A percentile compares a stretch with the other conserved stretches of the same genome.
These are phyloP conservation scores for Sciurus niger DNA, from an alignment of 2,113 vertebrate species.

Conservation along the genomic window DNA sequence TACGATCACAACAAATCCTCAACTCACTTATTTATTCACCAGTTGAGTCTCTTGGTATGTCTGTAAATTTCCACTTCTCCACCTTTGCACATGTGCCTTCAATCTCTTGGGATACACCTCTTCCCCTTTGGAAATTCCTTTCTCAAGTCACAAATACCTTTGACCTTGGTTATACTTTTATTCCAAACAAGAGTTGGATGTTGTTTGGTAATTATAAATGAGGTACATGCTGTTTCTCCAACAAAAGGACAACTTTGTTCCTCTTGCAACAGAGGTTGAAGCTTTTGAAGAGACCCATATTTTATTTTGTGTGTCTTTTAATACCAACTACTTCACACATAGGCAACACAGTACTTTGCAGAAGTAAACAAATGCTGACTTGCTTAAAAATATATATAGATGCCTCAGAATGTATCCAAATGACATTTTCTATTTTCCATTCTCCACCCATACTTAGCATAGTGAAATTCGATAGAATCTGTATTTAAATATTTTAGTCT, in stretches of 20 bases:
- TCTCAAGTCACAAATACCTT: slow-evolving; percentile 12
- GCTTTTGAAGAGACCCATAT: not conserved
- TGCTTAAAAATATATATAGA: slow-evolving; percentile 44
- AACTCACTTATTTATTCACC: slow-evolving; percentile 37
- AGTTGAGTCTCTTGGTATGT: not conserved
- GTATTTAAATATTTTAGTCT: slow-evolving; percentile 64
- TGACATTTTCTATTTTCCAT: slow-evolving; percentile 68
- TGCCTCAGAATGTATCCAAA: slow-evolving; percentile 51
- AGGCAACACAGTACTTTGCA: slow-evolving; percentile 25
- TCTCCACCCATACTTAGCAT: slow-evolving; percentile 63
- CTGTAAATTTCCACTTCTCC: slow-evolving; percentile 1
- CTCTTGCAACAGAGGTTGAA: slow-evolving; percentile 35
- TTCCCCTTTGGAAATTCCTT: slow-evolving; percentile 44
- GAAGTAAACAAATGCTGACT: slow-evolving; percentile 65
- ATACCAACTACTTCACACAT: not conserved
- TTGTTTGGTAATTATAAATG: slow-evolving; percentile 43
- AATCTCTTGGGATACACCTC: not conserved
- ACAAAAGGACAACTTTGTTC: not conserved
- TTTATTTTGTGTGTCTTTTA: slow-evolving; percentile 50
- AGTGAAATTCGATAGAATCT: slow-evolving; percentile 57
- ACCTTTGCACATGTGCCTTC: not conserved
- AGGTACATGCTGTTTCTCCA: not conserved
- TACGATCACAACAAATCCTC: not conserved
- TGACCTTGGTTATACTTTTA: slow-evolving; percentile 20
- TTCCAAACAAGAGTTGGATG: not conserved